phyloP scores from a whole-genome alignment of 2,113 vertebrate genomes.

The Micromys minutus region DNA sequence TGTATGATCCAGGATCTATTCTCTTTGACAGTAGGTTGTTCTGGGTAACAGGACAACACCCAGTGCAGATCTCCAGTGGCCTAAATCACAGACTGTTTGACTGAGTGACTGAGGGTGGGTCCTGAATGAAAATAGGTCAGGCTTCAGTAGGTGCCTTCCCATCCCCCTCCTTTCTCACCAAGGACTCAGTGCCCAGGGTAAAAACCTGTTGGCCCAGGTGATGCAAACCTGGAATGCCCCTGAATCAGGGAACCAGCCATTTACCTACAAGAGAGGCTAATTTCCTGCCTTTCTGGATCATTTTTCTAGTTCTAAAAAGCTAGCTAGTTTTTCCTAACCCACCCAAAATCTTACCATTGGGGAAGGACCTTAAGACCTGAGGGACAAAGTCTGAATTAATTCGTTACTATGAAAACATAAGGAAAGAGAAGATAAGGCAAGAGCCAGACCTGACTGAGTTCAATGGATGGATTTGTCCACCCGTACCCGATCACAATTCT shows the following conservation, averaged over 20 bases:
- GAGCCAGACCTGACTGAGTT: background rate
- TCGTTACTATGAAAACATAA: background rate
- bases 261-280: background rate
- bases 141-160: slow-evolving; percentile 53
- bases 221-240: slow-evolving; percentile 43
- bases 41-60: slow-evolving; percentile 51
- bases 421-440: background rate
- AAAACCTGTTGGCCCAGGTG: slow-evolving; percentile 63
- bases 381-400: slow-evolving; percentile 3
- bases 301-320: background rate
- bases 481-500: background rate
- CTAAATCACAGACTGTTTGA: slow-evolving; percentile 64
- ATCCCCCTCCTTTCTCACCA: slow-evolving; percentile 66
- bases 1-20: background rate
- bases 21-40: slow-evolving; percentile 22
- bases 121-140: slow-evolving; percentile 74
- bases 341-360: background rate
- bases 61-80: slow-evolving; percentile 56
- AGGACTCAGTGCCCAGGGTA: slow-evolving; percentile 34
- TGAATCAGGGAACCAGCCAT: background rate
- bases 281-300: background rate
- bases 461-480: background rate
- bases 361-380: slow-evolving; percentile 22
- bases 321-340: background rate
- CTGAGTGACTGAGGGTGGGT: slow-evolving; percentile 64